These are phyloP conservation scores for Arrhopalites spinosus DNA, from an alignment of 2,888 invertebrate species.

Conservation along the genomic window DNA sequence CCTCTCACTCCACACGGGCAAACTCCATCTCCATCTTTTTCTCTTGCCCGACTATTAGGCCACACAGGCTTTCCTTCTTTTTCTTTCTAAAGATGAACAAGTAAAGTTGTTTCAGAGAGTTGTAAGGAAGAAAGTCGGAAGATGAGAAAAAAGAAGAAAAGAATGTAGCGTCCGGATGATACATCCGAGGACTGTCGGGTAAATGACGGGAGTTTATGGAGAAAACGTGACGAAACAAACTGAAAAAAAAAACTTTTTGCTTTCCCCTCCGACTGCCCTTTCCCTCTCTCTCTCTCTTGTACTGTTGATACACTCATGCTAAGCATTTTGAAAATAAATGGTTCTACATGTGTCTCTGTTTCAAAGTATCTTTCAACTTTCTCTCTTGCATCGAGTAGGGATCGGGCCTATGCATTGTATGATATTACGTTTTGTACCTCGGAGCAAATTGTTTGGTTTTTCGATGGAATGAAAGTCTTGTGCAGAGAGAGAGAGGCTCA, in stretches of 20 bases:
- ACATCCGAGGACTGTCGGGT: slow-evolving; percentile 3
- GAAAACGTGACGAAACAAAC: slow-evolving; percentile 53
- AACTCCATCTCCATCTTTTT: background rate
- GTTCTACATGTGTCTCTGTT: background rate
- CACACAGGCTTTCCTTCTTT: background rate
- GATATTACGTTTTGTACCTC: background rate
- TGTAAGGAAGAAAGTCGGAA: background rate
- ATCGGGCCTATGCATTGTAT: background rate
- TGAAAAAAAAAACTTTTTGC: slow-evolving; percentile 19
- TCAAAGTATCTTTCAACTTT: background rate
- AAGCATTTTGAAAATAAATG: background rate
- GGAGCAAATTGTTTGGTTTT: too few relatives aligned
- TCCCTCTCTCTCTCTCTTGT: slow-evolving; percentile 6
- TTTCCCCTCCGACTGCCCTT: background rate
- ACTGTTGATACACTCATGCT: background rate
- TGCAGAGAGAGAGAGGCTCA: too few relatives aligned
- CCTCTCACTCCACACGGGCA: background rate
- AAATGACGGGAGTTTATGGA: slow-evolving; percentile 53
- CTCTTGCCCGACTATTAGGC: background rate
- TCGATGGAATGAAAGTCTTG: slow-evolving; percentile 22
- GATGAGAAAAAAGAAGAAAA: background rate
- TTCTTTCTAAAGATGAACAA: background rate
- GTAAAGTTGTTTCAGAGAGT: slow-evolving; percentile 3
- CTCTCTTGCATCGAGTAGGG: too few relatives aligned
- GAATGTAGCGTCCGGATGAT: background rate